Conservation (phyloP, 2,797 vertebrate species). For the Anisognathus igniventris region DNA sequence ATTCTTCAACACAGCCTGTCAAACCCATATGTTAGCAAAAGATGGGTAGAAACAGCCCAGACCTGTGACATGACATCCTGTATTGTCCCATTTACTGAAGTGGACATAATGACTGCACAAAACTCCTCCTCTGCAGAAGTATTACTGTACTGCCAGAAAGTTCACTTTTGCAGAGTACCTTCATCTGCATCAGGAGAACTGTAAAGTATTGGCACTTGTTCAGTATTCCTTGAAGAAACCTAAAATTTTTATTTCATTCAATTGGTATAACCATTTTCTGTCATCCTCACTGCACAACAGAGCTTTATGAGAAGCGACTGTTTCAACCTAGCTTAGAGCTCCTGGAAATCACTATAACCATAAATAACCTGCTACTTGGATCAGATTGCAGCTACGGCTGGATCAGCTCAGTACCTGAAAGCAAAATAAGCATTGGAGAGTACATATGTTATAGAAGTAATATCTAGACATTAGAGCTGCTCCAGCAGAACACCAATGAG, state of each 20-base stretch:
- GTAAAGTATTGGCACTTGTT: not conserved
- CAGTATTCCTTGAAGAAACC: not conserved
- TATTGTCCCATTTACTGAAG: not conserved
- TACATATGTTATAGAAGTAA: not conserved
- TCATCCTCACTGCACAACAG: not conserved
- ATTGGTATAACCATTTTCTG: not conserved
- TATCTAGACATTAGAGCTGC: not conserved
- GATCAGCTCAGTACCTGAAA: not conserved
- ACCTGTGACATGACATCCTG: not conserved
- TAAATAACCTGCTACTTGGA: not conserved
- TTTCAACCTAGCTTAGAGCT: not conserved
- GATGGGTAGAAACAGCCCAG: not conserved
- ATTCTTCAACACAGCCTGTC: not conserved
- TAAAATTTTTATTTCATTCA: not conserved
- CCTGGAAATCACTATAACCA: not conserved
- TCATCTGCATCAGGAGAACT: not conserved
- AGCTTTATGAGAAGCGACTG: not conserved
- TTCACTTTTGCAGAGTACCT: not conserved
- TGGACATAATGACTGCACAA: not conserved
- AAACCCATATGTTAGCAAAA: not conserved
- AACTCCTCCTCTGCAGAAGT: not conserved
- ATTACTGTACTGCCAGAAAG: not conserved
- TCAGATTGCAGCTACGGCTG: not conserved
- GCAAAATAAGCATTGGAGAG: not conserved
- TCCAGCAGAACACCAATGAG: not conserved